Conservation (phyloP, 2,797 vertebrate genomes). For the Esox masquinongy region DNA sequence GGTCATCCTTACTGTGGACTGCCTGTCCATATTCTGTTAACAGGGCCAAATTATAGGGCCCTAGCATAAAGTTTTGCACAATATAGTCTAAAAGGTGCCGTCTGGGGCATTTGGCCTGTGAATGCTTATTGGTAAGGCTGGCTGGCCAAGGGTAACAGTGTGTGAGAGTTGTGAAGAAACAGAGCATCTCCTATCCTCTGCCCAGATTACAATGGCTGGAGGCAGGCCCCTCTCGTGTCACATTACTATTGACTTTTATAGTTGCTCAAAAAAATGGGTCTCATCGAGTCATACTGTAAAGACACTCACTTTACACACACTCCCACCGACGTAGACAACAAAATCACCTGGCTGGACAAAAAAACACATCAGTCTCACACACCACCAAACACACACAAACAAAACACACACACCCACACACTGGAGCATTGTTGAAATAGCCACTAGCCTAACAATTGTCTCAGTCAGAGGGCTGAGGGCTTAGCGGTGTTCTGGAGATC, state of each 20-base stretch:
- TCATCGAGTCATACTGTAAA: constrained; percentile 11
- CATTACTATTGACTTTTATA: constrained; percentile 38
- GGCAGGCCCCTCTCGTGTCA: constrained; percentile 31
- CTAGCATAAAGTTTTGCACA: neutral
- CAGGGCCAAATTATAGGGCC: neutral
- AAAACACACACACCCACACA: constrained; percentile 2
- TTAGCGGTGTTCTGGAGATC: constrained; percentile 67
- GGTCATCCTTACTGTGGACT: constrained; percentile 30
- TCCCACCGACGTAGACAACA: neutral
- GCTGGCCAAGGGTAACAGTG: constrained; percentile 28
- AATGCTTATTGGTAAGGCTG: constrained; percentile 56
- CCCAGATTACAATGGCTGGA: constrained; percentile 9
- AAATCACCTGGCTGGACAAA: constrained; percentile 44
- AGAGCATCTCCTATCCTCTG: constrained; percentile 1
- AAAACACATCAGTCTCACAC: constrained; percentile 33
- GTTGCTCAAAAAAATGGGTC: constrained; percentile 20
- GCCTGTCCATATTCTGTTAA: neutral
- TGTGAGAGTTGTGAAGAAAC: neutral
- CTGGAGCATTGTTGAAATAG: constrained; percentile 66
- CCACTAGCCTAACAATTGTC: constrained; percentile 64
- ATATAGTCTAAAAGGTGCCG: neutral
- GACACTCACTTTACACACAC: constrained; percentile 16
- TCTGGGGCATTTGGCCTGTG: neutral
- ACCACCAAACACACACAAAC: constrained; percentile 36
- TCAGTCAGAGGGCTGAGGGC: constrained; percentile 52